Evolutionary conservation across 2,113 vertebrate species (phyloP), one percentile per base, ranked within the genome.

Genomic region (Euleptes europaea): DNA sequence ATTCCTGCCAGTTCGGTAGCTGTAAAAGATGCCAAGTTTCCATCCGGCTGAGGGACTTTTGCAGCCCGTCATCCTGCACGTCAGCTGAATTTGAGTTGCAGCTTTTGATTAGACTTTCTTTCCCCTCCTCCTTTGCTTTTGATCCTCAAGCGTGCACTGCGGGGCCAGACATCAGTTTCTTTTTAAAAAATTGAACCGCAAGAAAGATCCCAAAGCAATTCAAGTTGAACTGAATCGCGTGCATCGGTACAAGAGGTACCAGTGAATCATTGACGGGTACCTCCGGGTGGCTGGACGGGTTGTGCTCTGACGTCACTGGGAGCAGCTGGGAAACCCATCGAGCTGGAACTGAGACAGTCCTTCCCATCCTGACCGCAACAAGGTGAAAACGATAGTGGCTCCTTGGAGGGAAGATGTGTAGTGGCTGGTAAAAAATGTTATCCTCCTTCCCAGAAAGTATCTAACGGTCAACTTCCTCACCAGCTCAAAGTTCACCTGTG

Each of bases 201-300:
- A 79, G 40, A 54, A 67, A 66, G 21, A 51, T 15, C 57, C 7
- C 26, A 65, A 49, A 75, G 71, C 42, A 40, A 47, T 80, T 66
- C n/a, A 33, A 47, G 69, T 42, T 47, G 78, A 65, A 66, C 40
- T n/a, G 71, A 66, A 2, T 80, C 84, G 35, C 57, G 33, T 80
- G 51, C 23, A 28, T 26, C 26, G 21, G 13, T 63, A 63, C 60
- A 33, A 73, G 40, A 65, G 17, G 54, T 35, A 44, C 51, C 35
- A n/a, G 70, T 66, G 74, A 80, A 86, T 86, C 69, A 80, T 85
- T 80, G 26, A 74, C 65, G 44, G 65, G 44, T 28, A 72, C 31
- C 26, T 6, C 17, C 44, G 47, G 14, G 6, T 5, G 33, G 33
- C 42, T 40, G 12, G n/a, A 35, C 49, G 1, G 21, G 40, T 28